A percentile compares a stretch with the other conserved stretches of the same genome.
Conservation (phyloP, 2,797 vertebrate species). For the Acanthis flammea region DNA sequence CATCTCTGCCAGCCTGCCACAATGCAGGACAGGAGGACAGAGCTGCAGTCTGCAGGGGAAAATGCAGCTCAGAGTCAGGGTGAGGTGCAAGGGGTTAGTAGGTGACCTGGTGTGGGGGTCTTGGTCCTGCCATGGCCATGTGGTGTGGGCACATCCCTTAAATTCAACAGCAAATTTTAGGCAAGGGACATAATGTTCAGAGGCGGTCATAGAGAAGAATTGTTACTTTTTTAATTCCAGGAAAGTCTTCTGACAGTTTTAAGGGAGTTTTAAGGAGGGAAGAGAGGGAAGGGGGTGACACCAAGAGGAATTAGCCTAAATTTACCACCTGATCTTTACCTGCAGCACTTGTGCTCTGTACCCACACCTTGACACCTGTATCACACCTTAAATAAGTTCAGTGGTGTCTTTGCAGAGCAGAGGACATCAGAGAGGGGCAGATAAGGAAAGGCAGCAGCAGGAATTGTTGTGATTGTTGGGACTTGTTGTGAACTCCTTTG, state of each 20-base stretch:
- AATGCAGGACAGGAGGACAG: neutral
- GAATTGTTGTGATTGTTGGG: too few relatives aligned
- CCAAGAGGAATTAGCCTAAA: neutral
- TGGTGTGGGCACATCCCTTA: neutral
- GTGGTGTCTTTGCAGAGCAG: neutral
- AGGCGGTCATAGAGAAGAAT: neutral
- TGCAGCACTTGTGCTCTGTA: neutral
- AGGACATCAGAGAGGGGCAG: neutral
- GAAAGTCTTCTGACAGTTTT: neutral
- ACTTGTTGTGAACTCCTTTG: neutral
- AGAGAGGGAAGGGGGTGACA: neutral
- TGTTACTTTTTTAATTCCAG: rapidly evolving
- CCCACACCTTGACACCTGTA: neutral
- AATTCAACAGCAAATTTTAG: neutral
- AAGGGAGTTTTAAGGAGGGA: neutral
- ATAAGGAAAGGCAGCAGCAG: neutral
- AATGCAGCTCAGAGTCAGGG: neutral
- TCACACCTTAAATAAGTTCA: neutral
- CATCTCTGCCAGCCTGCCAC: neutral
- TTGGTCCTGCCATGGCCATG: neutral
- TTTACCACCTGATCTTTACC: neutral
- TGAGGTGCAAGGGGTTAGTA: neutral
- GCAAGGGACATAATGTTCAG: neutral
- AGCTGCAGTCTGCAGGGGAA: neutral
- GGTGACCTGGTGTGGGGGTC: neutral